Evolutionary conservation across 1,140 invertebrate species (phyloP), one percentile per base, ranked within the genome.

Genomic region (Drosophila repleta): DNA sequence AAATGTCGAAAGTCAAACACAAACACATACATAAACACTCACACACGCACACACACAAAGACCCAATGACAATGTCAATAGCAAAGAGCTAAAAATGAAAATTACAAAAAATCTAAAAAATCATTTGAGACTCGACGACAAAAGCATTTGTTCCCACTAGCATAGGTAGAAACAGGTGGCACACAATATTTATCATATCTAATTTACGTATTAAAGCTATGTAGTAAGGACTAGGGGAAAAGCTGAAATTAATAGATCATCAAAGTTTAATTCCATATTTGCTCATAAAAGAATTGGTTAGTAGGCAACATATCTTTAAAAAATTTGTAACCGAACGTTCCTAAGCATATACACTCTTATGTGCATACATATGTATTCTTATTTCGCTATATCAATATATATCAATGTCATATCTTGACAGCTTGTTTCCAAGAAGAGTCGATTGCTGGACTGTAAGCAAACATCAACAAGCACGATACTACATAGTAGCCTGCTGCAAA

Each of bases 1-100:
- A 79, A 83, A 79, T 76, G 69, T 68, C 43, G 51, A 88, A 89
- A 88, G 76, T 79, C 76, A 88, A 67, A 74, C 37, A 26, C 53
- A 26, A 63, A 41, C 18, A 48, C 26, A 46, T n/a, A 20, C n/a
- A 46, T 39, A 56, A 55, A 79, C 65, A 49, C 48, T 26, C 48
- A 81, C 72, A 78, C 45, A 49, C 53, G 18, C 43, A 29, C 18
- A 46, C 41, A 56, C 55, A 79, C 65, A 52, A 26, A 52, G 6
- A 76, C 68, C 15, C n/a, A 75, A 82, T 83, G 68, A 71, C 62
- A 82, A 63, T 48, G 68, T 82, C 76, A 82, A 88, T 72, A 76
- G 75, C 43, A 52, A 70, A 43, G 60, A 80, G 53, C 58, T 48
- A 66, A 51, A 41, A 43, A 55, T 55, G 21, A 45, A 72, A 72